Conservation (phyloP, 2,888 invertebrate genomes). For the Troilus luridus region DNA sequence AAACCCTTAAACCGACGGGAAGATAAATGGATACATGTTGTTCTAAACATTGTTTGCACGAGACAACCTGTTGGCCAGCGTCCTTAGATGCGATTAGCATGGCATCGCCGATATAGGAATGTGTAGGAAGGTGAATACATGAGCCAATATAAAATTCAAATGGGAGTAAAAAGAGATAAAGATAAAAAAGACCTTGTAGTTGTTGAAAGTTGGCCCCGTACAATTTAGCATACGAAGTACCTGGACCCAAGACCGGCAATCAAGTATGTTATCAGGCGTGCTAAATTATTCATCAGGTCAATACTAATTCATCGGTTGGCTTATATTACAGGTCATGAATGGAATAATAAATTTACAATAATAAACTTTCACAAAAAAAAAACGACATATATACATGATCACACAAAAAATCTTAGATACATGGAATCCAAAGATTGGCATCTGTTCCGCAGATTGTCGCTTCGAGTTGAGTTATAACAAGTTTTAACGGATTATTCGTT, state of each 20-base stretch:
- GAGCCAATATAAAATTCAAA: conserved; percentile 11
- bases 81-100: neutral
- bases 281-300: too few species aligned
- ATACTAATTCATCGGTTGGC: too few species aligned
- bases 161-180: neutral
- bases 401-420: too few species aligned
- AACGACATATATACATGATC: too few species aligned
- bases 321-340: too few species aligned
- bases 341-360: too few species aligned
- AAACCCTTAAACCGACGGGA: neutral
- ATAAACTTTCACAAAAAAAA: too few species aligned
- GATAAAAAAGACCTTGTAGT: conserved; percentile 23
- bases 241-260: neutral
- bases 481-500: too few species aligned
- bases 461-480: too few species aligned
- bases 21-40: neutral
- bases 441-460: too few species aligned
- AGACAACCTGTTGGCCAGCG: neutral
- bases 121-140: neutral
- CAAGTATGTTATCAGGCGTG: too few species aligned
- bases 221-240: neutral
- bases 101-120: neutral
- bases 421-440: too few species aligned
- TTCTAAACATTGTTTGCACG: neutral
- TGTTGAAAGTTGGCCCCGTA: neutral